A percentile compares a stretch with the other conserved stretches of the same genome.
These are phyloP conservation scores for Picathartes gymnocephalus DNA, from an alignment of 2,113 vertebrate genomes.

Conservation along the genomic window DNA sequence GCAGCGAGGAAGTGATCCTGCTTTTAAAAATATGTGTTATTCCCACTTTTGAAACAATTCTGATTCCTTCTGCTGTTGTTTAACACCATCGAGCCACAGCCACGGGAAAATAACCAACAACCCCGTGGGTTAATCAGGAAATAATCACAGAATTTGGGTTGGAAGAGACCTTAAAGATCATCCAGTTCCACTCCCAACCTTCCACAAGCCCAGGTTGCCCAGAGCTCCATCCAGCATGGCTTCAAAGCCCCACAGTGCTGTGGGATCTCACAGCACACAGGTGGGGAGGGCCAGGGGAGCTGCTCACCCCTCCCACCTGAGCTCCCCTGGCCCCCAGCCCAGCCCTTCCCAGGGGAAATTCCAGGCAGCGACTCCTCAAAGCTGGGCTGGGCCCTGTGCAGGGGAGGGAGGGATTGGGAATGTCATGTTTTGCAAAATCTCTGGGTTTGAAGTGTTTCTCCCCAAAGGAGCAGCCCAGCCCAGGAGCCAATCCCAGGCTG, in stretches of 20 bases:
- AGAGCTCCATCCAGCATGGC: neutral
- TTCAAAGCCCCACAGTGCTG: neutral
- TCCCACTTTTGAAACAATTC: rapidly evolving
- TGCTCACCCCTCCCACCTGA: rapidly evolving
- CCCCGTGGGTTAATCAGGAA: neutral
- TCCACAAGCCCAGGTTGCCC: neutral
- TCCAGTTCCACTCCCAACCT: neutral
- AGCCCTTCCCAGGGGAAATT: neutral
- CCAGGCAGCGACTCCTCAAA: neutral
- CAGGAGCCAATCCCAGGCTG: conserved; percentile 3
- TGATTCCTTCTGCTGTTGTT: neutral
- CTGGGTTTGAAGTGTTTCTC: neutral
- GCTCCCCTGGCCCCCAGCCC: neutral
- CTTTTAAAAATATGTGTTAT: rapidly evolving
- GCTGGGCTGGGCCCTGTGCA: neutral
- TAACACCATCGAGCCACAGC: neutral
- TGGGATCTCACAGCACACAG: neutral
- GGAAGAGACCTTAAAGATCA: neutral
- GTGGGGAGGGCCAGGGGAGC: neutral
- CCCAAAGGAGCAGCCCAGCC: neutral
- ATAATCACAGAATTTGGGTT: neutral
- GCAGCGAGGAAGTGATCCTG: neutral
- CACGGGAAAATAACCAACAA: neutral
- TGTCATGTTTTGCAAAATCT: rapidly evolving
- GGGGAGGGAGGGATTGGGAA: rapidly evolving